Evolutionary conservation across 2,797 vertebrate genomes (phyloP).

Genomic region (Apogon hyalosoma): DNA sequence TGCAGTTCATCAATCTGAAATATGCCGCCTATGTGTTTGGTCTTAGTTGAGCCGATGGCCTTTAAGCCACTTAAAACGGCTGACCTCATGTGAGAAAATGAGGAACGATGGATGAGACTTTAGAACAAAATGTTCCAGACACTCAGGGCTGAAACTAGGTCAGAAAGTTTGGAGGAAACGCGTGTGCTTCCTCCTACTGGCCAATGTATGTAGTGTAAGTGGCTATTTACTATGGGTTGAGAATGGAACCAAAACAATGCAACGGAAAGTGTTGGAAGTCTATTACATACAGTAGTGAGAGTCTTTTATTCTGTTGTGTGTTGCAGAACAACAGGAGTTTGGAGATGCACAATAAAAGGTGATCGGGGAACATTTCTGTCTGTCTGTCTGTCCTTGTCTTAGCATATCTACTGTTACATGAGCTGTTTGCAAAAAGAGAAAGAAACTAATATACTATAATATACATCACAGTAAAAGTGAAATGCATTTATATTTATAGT

Average conservation of each 20-base stretch:
- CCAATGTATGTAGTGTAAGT: constrained; percentile 53
- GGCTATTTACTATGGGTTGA: neutral
- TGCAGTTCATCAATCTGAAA: constrained; percentile 36
- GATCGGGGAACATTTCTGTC: neutral
- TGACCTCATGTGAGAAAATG: constrained; percentile 75
- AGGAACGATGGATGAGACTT: constrained; percentile 65
- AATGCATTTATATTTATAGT: too few relatives aligned
- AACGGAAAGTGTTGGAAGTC: neutral
- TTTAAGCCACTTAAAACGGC: constrained; percentile 69
- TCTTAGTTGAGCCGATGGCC: constrained; percentile 46
- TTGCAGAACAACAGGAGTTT: neutral
- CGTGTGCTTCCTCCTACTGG: constrained; percentile 81
- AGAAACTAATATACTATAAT: too few relatives aligned
- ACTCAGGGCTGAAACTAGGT: constrained; percentile 78
- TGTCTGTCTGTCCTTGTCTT: too few relatives aligned
- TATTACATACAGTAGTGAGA: neutral
- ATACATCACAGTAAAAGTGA: too few relatives aligned
- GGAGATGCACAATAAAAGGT: neutral
- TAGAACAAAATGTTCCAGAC: constrained; percentile 86
- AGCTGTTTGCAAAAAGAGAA: too few relatives aligned
- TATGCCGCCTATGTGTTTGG: constrained; percentile 38
- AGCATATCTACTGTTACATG: too few relatives aligned
- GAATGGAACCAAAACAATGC: constrained; percentile 2
- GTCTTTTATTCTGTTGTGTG: neutral
- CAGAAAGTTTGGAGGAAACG: constrained; percentile 69